These are phyloP conservation scores for Champsocephalus esox DNA, from an alignment of 2,797 vertebrate genomes.

Conservation along the genomic window DNA sequence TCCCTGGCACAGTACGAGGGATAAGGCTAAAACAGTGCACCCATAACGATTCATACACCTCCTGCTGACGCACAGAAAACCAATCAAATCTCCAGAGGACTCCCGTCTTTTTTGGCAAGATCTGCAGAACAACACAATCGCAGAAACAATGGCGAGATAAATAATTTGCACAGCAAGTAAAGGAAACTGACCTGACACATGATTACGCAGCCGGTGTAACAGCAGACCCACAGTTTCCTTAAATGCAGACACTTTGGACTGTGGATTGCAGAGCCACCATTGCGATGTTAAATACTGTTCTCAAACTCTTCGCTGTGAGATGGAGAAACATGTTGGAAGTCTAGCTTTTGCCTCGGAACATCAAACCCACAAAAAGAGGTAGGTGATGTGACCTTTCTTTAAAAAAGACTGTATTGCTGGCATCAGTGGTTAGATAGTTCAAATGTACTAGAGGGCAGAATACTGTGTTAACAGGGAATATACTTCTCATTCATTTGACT, in stretches of 20 bases:
- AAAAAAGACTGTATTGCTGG: slow-evolving; percentile 67
- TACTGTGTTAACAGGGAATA: slow-evolving; percentile 29
- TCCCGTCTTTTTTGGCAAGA: slow-evolving; percentile 68
- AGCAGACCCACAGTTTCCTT: slow-evolving; percentile 6
- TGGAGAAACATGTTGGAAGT: slow-evolving; percentile 32
- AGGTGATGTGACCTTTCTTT: slow-evolving; percentile 71
- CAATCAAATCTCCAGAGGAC: slow-evolving; percentile 38
- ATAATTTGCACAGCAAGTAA: slow-evolving; percentile 31
- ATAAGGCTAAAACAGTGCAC: slow-evolving; percentile 71
- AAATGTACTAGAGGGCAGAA: slow-evolving; percentile 43
- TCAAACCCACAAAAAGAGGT: slow-evolving; percentile 73
- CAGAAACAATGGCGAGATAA: slow-evolving; percentile 30
- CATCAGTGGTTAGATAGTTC: slow-evolving; percentile 63
- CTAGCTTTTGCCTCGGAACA: slow-evolving; percentile 46
- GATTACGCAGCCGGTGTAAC: slow-evolving; percentile 10
- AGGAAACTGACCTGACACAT: slow-evolving; percentile 28
- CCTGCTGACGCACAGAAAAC: slow-evolving; percentile 31
- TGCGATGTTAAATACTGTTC: slow-evolving; percentile 19
- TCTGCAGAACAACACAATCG: slow-evolving; percentile 40
- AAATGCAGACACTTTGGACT: slow-evolving; percentile 9
- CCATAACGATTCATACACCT: slow-evolving; percentile 43
- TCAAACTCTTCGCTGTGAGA: slow-evolving; percentile 1
- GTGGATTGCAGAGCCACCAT: background rate
- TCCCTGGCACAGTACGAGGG: slow-evolving; percentile 58
- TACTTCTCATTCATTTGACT: background rate